Conservation (phyloP, 2,797 vertebrate genomes). For the Coendou prehensilis region DNA sequence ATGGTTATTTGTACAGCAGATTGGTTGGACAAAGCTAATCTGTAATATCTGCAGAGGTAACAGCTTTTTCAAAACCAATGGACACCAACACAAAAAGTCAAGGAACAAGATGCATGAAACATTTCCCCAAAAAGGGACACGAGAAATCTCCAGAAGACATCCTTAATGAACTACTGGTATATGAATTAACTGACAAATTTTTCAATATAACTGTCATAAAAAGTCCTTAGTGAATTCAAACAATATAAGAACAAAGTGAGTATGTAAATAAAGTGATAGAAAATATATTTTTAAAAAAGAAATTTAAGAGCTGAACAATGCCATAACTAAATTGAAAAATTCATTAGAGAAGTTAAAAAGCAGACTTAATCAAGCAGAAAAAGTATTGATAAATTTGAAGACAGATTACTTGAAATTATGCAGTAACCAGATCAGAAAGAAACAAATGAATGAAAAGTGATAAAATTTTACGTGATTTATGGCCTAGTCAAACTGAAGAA, state of each 20-base stretch:
- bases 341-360: too few relatives aligned
- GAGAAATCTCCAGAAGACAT: not conserved
- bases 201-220: not conserved
- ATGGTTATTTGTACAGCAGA: not conserved
- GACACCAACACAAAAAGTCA: not conserved
- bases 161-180: not conserved
- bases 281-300: not conserved
- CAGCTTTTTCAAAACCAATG: not conserved
- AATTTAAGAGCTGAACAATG: not conserved
- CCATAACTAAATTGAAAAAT: not conserved
- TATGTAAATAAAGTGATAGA: not conserved
- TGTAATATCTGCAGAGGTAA: not conserved
- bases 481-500: not conserved
- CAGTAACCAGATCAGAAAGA: not conserved
- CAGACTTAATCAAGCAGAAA: not conserved
- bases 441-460: not conserved
- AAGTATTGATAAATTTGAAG: not conserved
- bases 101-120: not conserved
- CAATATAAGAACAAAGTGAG: not conserved
- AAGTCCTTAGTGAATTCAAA: not conserved
- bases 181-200: not conserved
- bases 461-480: not conserved
- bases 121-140: not conserved
- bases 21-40: not conserved
- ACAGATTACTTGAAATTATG: not conserved